Base-by-base conservation (phyloP, 2,888 invertebrate species). In the Campoplex nolae region DNA sequence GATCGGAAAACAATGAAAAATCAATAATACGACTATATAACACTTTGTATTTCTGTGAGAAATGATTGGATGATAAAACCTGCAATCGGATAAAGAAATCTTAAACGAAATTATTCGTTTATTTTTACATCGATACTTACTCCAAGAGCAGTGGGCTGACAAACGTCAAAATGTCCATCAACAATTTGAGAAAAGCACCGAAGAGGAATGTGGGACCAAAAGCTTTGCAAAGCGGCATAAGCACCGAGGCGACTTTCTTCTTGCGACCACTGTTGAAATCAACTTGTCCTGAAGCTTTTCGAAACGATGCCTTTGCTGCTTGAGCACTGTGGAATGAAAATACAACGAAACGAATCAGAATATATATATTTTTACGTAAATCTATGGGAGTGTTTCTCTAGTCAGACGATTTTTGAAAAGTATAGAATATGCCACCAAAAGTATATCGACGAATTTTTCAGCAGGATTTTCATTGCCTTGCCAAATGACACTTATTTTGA, bases 121-220 rank as follows among this genome's bases (percentile, higher is more conserved):
- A 32, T 62, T 62, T 71, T 28, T 32, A 18, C 8, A 51, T 48
- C 32, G 45, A 9, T 74, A 93, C 93, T 96, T 95, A 98, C 98
- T 96, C 97, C 86, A 99, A 96, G 91, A 99, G 95, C 94, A 98
- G 97, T 0, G 99, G 99, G 90, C 98, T 98, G 65, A 97, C 96
- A 95, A 99, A 99, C 89, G 97, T 97, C 79, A 99, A 94, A 23
- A 97, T 88, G 95, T 99, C 99, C 92, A 98, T 97, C 56, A 97
- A 92, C 0, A 99, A 94, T 94, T 99, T 99, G 88, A 98, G 95
- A 77, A 97, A 93, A 0, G 98, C 96, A n/a, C 99, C 98, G 91
- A 98, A 97, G 1, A 98, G 87, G 93, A 99, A 98, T 81, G 97
- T 97, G 0, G 97, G 96, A 71, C 99, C 98, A 94, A 99, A 99